Evolutionary conservation across 2,888 invertebrate genomes (phyloP).

Genomic region (Dendrolimus houi): DNA sequence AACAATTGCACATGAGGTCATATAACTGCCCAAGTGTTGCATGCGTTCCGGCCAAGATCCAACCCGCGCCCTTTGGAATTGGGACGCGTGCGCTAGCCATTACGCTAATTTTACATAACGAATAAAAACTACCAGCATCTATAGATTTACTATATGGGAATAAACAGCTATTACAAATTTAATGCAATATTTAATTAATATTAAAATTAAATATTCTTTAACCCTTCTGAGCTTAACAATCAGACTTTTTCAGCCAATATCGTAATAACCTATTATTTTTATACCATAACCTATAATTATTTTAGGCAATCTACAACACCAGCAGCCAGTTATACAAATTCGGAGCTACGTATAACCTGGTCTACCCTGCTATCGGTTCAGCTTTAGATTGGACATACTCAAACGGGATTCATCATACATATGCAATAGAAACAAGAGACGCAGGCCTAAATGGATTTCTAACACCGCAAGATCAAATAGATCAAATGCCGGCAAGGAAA

Average conservation of each 20-base stretch:
- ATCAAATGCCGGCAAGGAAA: conserved; percentile 24
- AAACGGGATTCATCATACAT: conserved; percentile 21
- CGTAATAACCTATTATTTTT: too few relatives aligned
- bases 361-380: conserved; percentile 28
- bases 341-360: conserved; percentile 21
- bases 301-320: conserved; percentile 26
- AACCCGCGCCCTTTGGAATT: too few relatives aligned
- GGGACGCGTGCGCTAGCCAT: too few relatives aligned
- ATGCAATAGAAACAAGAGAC: conserved; percentile 26
- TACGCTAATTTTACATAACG: too few relatives aligned
- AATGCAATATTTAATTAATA: neutral
- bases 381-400: conserved; percentile 31
- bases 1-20: too few relatives aligned
- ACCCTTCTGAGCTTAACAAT: too few relatives aligned
- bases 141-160: too few relatives aligned
- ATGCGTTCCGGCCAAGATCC: too few relatives aligned
- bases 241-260: too few relatives aligned
- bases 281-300: neutral
- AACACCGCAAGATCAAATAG: conserved; percentile 22
- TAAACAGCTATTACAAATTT: too few relatives aligned
- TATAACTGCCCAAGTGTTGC: too few relatives aligned
- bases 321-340: conserved; percentile 17
- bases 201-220: neutral
- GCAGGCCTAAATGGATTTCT: conserved; percentile 25
- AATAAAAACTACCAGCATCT: too few relatives aligned